A percentile compares a stretch with the other conserved stretches of the same genome.
Evolutionary conservation across 2,888 invertebrate species (phyloP).

Genomic region (Steinernema hermaphroditum): DNA sequence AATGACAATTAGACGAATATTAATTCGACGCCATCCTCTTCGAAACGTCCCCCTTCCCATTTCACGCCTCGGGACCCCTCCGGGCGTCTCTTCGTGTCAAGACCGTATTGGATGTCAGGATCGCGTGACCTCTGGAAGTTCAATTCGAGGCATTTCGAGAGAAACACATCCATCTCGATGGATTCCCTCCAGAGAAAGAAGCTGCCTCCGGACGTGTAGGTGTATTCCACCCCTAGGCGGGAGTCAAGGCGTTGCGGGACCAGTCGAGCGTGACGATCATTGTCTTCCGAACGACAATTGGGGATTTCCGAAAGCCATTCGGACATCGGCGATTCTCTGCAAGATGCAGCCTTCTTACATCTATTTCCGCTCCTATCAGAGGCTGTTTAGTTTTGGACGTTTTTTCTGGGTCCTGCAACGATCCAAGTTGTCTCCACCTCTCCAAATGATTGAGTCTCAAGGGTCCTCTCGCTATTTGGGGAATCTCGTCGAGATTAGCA

Average conservation of each 20-base stretch:
- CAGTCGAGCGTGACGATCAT: slow-evolving; percentile 20
- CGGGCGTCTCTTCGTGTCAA: neutral
- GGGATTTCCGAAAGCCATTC: neutral
- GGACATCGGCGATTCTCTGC: neutral
- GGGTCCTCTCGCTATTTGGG: too few relatives aligned
- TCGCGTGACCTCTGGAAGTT: slow-evolving; percentile 30
- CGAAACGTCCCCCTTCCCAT: neutral
- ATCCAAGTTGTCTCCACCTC: too few relatives aligned
- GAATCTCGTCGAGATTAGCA: too few relatives aligned
- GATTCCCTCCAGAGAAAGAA: neutral
- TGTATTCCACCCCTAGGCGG: neutral
- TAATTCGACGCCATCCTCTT: neutral
- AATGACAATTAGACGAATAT: neutral
- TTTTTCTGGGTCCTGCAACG: too few relatives aligned
- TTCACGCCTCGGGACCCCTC: neutral
- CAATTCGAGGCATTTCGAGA: neutral
- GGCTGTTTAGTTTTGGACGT: too few relatives aligned
- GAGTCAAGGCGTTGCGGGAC: neutral
- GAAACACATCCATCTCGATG: neutral
- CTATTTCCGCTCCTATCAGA: too few relatives aligned
- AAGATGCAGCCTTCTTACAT: too few relatives aligned
- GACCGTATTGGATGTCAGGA: neutral
- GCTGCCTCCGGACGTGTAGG: too few relatives aligned
- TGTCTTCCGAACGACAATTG: slow-evolving; percentile 1
- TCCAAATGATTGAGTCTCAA: too few relatives aligned